A percentile compares a stretch with the other conserved stretches of the same genome.
Conservation (phyloP, 2,113 vertebrate species). For the Jacana jacana region DNA sequence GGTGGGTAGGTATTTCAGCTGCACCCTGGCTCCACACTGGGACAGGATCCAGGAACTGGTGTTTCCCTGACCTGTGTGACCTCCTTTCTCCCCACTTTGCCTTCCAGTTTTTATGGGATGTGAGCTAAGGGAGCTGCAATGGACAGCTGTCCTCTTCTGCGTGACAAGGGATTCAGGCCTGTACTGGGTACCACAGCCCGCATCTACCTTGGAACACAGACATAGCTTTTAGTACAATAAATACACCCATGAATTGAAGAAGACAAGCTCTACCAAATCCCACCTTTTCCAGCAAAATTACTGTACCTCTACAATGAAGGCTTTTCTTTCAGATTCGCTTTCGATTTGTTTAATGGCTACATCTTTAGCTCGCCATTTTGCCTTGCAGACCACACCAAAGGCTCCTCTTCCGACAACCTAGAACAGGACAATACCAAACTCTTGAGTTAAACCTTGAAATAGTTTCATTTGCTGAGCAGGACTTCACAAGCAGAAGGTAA, state of each 20-base stretch:
- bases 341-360: conserved; percentile 99
- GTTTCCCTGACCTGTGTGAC: fast-evolving
- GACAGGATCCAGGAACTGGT: neutral
- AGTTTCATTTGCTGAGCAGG: neutral
- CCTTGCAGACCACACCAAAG: conserved; percentile 98
- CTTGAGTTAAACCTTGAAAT: neutral
- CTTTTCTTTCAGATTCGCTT: conserved; percentile 98
- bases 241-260: neutral
- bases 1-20: neutral
- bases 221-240: neutral
- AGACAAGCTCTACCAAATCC: neutral
- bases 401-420: conserved; percentile 99
- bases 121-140: neutral
- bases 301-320: conserved; percentile 95
- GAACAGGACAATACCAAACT: neutral
- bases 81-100: neutral
- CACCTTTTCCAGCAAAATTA: neutral
- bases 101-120: neutral
- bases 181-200: neutral
- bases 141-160: neutral
- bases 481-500: neutral
- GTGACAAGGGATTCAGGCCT: neutral
- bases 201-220: neutral
- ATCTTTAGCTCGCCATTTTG: conserved; percentile 98
- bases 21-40: neutral